Conservation (phyloP, 2,113 vertebrate species). For the Pampusana beccarii region DNA sequence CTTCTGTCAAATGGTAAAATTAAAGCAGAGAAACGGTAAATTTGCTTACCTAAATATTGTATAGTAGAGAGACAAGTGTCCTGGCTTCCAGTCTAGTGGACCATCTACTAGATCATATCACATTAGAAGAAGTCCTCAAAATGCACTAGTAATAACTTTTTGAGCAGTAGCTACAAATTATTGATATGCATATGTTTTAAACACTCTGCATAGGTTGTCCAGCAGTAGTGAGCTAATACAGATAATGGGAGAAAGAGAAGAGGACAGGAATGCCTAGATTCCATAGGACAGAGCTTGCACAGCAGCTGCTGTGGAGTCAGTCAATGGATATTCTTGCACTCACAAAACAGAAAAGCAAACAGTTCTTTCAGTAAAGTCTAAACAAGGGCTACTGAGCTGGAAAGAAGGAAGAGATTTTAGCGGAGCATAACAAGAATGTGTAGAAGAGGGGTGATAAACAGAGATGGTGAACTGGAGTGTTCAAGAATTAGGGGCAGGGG, state of each 20-base stretch:
- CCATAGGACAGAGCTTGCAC: neutral
- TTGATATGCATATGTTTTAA: neutral
- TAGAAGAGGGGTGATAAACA: neutral
- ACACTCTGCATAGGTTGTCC: neutral
- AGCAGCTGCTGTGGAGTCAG: neutral
- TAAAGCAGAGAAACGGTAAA: neutral
- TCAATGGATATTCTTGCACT: neutral
- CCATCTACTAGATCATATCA: neutral
- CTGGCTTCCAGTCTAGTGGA: neutral
- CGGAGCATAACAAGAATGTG: neutral
- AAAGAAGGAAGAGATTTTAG: neutral
- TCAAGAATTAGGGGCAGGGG: neutral
- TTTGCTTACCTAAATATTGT: neutral
- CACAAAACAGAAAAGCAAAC: neutral
- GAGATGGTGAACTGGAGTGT: neutral
- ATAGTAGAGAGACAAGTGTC: neutral
- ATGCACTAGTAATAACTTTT: neutral
- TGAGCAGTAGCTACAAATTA: neutral
- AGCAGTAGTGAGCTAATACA: neutral
- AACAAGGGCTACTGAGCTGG: neutral
- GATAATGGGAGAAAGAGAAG: neutral
- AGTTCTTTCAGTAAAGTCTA: neutral
- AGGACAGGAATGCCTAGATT: neutral
- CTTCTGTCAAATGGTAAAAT: neutral
- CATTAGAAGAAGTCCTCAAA: neutral